phyloP scores from a whole-genome alignment of 1,140 invertebrate genomes.

The Amyelois transitella region DNA sequence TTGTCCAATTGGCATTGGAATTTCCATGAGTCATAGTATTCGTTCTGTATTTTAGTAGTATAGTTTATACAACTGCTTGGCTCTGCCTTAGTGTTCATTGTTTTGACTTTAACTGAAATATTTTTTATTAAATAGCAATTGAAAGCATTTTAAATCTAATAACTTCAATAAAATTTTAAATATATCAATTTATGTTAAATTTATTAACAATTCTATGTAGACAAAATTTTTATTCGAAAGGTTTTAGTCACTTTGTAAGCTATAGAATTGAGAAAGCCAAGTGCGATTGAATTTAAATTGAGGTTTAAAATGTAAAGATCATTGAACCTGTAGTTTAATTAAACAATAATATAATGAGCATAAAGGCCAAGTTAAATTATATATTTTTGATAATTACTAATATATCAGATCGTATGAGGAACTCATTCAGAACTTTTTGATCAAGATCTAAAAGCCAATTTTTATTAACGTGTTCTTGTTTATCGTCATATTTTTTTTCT shows the following conservation, averaged over 20 bases:
- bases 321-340: not conserved
- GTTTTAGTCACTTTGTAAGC: no score
- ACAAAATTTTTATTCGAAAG: no score
- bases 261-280: not conserved
- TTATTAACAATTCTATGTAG: no score
- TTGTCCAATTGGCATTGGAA: no score
- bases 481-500: not conserved
- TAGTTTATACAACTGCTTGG: not conserved
- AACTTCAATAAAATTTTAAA: no score
- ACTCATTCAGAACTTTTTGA: not conserved
- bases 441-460: not conserved
- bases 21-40: not conserved
- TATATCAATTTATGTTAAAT: no score
- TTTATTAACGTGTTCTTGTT: not conserved
- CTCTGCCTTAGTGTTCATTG: not conserved
- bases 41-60: not conserved
- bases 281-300: not conserved
- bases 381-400: not conserved
- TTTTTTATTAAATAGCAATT: not conserved
- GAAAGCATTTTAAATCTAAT: no score
- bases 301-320: conserved; percentile 1
- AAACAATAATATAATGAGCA: not conserved
- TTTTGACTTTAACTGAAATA: not conserved
- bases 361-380: not conserved
- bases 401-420: not conserved